These are phyloP conservation scores for Callopanchax toddi DNA, from an alignment of 2,113 vertebrate species.

Conservation along the genomic window DNA sequence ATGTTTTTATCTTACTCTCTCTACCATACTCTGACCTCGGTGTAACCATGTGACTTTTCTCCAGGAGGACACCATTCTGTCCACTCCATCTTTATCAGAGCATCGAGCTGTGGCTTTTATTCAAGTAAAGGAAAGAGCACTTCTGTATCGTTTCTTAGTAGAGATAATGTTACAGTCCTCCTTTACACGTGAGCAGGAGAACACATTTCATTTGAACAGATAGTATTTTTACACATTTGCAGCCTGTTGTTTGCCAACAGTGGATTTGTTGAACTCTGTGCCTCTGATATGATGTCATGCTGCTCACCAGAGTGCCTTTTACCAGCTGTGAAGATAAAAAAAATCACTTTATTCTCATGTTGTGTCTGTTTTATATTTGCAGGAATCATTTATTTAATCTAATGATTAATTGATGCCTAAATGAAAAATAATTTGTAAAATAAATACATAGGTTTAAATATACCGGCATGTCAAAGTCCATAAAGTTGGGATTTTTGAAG, in stretches of 20 bases:
- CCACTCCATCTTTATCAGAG: too few relatives aligned
- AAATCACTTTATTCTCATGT: constrained; percentile 11
- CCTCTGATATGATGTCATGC: constrained; percentile 21
- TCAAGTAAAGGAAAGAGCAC: constrained; percentile 9
- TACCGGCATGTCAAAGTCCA: too few relatives aligned
- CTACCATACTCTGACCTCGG: not conserved
- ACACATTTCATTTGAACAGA: constrained; percentile 25
- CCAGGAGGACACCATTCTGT: too few relatives aligned
- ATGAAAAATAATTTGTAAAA: too few relatives aligned
- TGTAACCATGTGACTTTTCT: not conserved
- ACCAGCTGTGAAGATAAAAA: constrained; percentile 53
- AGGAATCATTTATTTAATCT: not conserved
- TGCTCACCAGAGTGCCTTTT: constrained; percentile 28
- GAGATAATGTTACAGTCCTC: constrained; percentile 1
- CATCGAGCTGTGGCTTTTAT: constrained; percentile 4
- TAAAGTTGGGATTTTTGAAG: too few relatives aligned
- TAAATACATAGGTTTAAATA: too few relatives aligned
- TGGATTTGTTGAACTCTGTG: constrained; percentile 18
- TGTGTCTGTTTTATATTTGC: constrained; percentile 6
- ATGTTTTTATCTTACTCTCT: not conserved
- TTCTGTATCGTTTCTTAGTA: constrained; percentile 12
- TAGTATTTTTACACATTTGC: constrained; percentile 15
- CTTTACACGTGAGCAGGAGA: constrained; percentile 14
- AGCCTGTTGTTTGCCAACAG: constrained; percentile 4
- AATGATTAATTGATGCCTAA: too few relatives aligned